Conservation (phyloP, 2,113 vertebrate species). For the Hippocampus abdominalis region DNA sequence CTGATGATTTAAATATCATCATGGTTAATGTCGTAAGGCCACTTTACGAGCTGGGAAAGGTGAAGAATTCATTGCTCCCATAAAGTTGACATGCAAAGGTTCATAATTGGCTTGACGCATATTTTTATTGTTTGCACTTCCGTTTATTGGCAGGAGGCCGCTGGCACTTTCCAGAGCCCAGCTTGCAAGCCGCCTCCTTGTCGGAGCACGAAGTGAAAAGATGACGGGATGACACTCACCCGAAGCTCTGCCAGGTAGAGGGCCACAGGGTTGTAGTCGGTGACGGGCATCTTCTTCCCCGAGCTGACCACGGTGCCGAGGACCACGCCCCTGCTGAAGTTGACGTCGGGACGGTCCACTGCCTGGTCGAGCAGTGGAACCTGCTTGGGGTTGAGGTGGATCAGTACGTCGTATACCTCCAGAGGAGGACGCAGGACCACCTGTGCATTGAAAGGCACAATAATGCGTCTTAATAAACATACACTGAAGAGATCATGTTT, state of each 20-base stretch:
- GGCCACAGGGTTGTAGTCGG: constrained; percentile 85
- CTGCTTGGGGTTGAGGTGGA: constrained; percentile 82
- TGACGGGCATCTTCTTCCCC: constrained; percentile 77
- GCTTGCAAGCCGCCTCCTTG: neutral
- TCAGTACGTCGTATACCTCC: constrained; percentile 86
- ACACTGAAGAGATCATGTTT: no score
- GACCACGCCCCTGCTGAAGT: constrained; percentile 73
- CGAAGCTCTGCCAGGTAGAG: constrained; percentile 84
- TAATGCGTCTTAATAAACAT: neutral
- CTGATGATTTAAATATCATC: neutral
- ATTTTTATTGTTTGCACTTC: neutral
- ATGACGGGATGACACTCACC: constrained; percentile 65
- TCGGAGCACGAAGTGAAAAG: neutral
- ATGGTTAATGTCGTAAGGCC: neutral
- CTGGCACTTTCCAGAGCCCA: neutral
- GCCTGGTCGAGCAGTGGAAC: constrained; percentile 81
- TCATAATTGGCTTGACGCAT: neutral
- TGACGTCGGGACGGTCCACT: constrained; percentile 74
- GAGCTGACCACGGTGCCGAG: constrained; percentile 12
- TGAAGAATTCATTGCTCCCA: neutral
- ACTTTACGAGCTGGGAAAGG: no score
- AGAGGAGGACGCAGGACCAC: constrained; percentile 87
- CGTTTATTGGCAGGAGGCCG: constrained; percentile 11
- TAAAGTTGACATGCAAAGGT: neutral
- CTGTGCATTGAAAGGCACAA: constrained; percentile 64